Evolutionary conservation across 2,797 vertebrate species (phyloP).

Genomic region (Bovichtus variegatus): DNA sequence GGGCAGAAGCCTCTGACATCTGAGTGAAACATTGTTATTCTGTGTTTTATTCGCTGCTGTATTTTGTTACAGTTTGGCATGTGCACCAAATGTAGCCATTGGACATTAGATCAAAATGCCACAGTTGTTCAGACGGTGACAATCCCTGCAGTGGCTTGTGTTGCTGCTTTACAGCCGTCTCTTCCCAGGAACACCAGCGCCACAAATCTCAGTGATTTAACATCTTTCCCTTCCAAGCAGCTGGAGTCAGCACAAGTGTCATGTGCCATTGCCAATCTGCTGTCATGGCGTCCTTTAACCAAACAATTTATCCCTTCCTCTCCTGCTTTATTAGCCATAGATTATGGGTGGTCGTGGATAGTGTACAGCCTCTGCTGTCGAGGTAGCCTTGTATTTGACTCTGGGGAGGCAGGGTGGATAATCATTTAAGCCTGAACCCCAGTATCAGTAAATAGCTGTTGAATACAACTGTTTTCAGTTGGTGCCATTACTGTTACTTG

Average conservation of each 20-base stretch:
- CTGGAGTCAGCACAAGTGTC: slow-evolving; percentile 86
- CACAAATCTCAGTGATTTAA: slow-evolving; percentile 86
- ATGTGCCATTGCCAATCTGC: slow-evolving; percentile 77
- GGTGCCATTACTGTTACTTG: not conserved
- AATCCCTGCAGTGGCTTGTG: slow-evolving; percentile 40
- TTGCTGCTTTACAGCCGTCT: slow-evolving; percentile 59
- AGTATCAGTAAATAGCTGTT: slow-evolving; percentile 65
- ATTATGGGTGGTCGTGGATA: slow-evolving; percentile 76
- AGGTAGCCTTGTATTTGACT: slow-evolving; percentile 81
- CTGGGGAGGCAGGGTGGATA: slow-evolving; percentile 67
- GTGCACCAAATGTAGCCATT: not conserved
- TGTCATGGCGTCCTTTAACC: slow-evolving; percentile 77
- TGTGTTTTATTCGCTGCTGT: slow-evolving; percentile 37
- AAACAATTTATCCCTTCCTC: slow-evolving; percentile 77
- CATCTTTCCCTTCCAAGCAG: slow-evolving; percentile 62
- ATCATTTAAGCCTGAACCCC: slow-evolving; percentile 74
- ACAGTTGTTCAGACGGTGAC: slow-evolving; percentile 31
- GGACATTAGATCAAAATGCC: slow-evolving; percentile 34
- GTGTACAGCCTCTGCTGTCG: slow-evolving; percentile 75
- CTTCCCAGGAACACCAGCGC: slow-evolving; percentile 73
- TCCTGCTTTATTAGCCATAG: slow-evolving; percentile 84
- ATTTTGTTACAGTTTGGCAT: slow-evolving; percentile 17
- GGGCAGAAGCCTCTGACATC: slow-evolving; percentile 73
- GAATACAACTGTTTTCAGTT: slow-evolving; percentile 42
- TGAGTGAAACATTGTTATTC: slow-evolving; percentile 46